Evolutionary conservation across 1,140 invertebrate species (phyloP), one percentile per base, ranked within the genome.

Genomic region (Helicoverpa armigera): DNA sequence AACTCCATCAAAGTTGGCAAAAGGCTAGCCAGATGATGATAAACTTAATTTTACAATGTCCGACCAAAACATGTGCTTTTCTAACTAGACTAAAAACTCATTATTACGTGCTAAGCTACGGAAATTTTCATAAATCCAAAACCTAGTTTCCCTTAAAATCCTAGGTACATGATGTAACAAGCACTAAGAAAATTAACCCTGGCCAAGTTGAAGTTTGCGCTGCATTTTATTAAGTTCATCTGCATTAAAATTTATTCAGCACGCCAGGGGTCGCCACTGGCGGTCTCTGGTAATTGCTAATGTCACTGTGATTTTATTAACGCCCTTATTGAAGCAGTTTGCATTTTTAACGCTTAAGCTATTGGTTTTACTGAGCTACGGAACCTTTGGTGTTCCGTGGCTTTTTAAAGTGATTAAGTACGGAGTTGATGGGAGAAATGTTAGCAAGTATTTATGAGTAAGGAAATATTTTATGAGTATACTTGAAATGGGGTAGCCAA

Each of bases 221-320:
- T 72, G 69, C 50, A 72, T 72, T 72, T 72, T 72, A 72, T 72
- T 72, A 72, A 72, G 69, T 72, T 72, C 69, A 72, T 72, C 69
- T 72, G 50, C 69, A 72, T 72, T 72, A 72, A 72, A 72, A 72
- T 72, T 72, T 72, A 72, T 72, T 72, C 69, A 72, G 50, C 18
- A 12, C 50, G 50, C 18, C 50, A 70, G 69, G 69, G 69, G 69
- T 50, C 69, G 69, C 50, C 69, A 72, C 69, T n/a, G 69, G 48
- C 69, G 50, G 69, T 43, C 50, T 3, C 18, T n/a, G 54, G 69
- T 72, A 72, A 72, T 72, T 72, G 69, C 50, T 72, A 72, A 72
- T 72, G 69, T 53, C 53, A 72, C 69, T 54, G 48, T 54, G 69
- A 72, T 72, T 72, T 72, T 53, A 72, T 72, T 72, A 72, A 53